Conservation (phyloP, 2,113 vertebrate species). For the Thermophis baileyi region DNA sequence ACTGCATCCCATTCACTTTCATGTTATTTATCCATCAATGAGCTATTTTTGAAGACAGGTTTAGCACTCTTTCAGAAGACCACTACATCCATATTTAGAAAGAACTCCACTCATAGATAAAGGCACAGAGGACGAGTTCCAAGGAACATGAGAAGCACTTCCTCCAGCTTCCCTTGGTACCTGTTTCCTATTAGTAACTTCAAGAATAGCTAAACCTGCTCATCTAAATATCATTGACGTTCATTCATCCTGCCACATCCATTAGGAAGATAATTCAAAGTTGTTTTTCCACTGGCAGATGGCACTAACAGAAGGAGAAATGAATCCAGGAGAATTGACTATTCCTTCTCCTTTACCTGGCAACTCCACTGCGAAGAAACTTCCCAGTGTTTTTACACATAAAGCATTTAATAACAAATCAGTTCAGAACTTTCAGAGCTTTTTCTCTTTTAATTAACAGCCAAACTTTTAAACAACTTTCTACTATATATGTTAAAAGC, state of each 20-base stretch:
- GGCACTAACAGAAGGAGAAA: neutral
- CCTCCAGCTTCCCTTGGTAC: neutral
- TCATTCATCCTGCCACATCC: neutral
- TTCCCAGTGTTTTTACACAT: neutral
- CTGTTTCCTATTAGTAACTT: neutral
- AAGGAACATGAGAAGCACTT: neutral
- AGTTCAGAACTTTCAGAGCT: neutral
- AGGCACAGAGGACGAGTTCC: neutral
- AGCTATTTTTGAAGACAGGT: neutral
- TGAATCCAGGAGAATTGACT: neutral
- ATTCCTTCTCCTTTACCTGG: neutral
- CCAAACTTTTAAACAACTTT: neutral
- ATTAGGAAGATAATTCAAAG: neutral
- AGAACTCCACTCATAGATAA: neutral
- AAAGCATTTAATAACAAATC: neutral
- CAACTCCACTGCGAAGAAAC: neutral
- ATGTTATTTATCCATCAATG: neutral
- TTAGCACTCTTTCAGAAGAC: neutral
- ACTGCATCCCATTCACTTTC: neutral
- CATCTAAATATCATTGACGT: neutral
- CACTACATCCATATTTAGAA: neutral
- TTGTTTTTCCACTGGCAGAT: neutral
- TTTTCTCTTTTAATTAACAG: slow-evolving; percentile 25
- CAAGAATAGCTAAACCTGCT: neutral
- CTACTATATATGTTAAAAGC: neutral